Conservation (phyloP, 2,888 invertebrate genomes). For the Trichopoda pennipes region DNA sequence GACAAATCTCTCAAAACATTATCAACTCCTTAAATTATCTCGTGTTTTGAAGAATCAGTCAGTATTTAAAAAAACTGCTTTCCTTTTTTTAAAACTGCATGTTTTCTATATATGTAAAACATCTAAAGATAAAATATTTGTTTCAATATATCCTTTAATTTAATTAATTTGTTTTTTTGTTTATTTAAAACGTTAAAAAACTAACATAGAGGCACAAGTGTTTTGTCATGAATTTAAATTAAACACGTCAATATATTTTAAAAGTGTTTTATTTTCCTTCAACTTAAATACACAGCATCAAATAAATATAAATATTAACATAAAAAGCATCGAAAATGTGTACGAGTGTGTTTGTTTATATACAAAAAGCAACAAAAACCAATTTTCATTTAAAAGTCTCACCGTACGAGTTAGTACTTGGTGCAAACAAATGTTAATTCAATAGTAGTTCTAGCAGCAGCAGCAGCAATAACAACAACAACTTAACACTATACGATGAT, state of each 20-base stretch:
- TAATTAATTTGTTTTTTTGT: no score
- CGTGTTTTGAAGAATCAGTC: no score
- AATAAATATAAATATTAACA: slow-evolving; percentile 33
- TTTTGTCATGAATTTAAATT: slow-evolving; percentile 6
- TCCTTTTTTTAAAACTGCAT: no score
- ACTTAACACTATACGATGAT: slow-evolving; percentile 48
- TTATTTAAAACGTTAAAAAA: no score
- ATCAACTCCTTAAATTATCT: no score
- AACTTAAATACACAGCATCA: slow-evolving; percentile 40
- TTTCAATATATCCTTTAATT: no score
- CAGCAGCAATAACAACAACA: slow-evolving; percentile 51
- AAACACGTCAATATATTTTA: slow-evolving; percentile 39
- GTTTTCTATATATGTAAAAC: no score
- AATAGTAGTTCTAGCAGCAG: slow-evolving; percentile 4
- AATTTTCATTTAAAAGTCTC: slow-evolving; percentile 11
- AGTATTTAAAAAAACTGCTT: no score
- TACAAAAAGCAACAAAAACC: not conserved
- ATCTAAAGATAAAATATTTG: no score
- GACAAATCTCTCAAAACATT: no score
- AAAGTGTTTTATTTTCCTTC: slow-evolving; percentile 31
- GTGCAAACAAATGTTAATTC: not conserved
- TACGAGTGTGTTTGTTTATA: not conserved
- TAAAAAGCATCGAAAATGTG: not conserved
- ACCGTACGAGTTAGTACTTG: not conserved
- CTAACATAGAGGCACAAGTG: slow-evolving; percentile 11